Percentiles rank a stretch among this genome's conserved stretches.
Conservation (phyloP, 2,113 vertebrate species). For the Danionella cerebrum region DNA sequence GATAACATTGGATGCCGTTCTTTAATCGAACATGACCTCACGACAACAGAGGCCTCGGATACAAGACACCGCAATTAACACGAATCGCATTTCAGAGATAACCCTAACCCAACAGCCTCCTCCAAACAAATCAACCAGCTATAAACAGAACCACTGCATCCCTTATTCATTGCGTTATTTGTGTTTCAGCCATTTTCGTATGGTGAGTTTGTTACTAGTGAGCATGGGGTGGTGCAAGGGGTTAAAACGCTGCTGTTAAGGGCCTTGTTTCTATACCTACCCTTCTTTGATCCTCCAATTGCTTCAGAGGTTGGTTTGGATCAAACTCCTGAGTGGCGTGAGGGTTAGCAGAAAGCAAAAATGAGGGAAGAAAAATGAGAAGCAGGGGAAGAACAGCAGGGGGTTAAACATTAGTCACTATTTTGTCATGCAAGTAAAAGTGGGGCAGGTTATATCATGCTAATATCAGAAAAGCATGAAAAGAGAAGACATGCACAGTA, state of each 20-base stretch:
- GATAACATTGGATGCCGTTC: background rate
- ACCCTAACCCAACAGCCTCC: background rate
- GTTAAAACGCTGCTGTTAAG: background rate
- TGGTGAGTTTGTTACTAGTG: background rate
- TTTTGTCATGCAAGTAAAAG: conserved; percentile 51
- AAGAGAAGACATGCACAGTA: conserved; percentile 18
- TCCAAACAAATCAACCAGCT: background rate
- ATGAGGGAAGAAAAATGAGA: conserved; percentile 16
- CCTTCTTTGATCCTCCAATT: conserved; percentile 95
- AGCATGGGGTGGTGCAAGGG: too few species aligned
- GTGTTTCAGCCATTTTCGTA: too few species aligned
- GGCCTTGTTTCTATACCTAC: conserved; percentile 71
- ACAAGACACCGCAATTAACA: conserved; percentile 5
- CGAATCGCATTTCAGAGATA: background rate
- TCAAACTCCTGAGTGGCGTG: conserved; percentile 84
- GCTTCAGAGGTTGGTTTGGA: conserved; percentile 88
- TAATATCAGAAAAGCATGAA: conserved; percentile 48
- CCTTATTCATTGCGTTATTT: too few species aligned
- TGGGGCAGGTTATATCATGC: conserved; percentile 53
- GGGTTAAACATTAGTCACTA: conserved; percentile 63
- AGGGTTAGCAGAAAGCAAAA: conserved; percentile 62
- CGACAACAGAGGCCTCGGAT: background rate
- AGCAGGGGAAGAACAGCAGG: conserved; percentile 39
- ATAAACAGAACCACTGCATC: background rate
- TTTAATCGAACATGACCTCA: background rate